A percentile compares a stretch with the other conserved stretches of the same genome.
These are phyloP conservation scores for Thunnus albacares DNA, from an alignment of 2,797 vertebrate species.

Conservation along the genomic window DNA sequence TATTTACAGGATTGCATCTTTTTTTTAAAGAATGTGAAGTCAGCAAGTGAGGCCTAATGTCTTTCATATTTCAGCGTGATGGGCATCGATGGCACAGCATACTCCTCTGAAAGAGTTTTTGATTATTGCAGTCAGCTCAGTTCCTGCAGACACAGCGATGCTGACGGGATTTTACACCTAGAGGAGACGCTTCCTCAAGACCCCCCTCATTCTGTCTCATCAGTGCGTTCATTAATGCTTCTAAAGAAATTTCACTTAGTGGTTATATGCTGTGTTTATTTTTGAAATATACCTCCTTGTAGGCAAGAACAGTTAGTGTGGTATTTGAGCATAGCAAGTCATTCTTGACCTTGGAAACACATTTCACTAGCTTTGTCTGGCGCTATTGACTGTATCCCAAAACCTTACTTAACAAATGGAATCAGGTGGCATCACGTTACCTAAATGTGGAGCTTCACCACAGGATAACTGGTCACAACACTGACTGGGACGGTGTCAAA, in stretches of 20 bases:
- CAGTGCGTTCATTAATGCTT: not conserved
- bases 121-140: conserved; percentile 43
- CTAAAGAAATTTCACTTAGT: not conserved
- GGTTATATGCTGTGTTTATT: conserved; percentile 2
- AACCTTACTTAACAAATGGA: no score
- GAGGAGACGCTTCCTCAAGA: conserved; percentile 3
- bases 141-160: conserved; percentile 43
- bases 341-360: not conserved
- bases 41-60: conserved; percentile 77
- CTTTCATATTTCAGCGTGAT: conserved; percentile 83
- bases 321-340: not conserved
- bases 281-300: not conserved
- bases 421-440: no score
- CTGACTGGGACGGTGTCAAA: no score
- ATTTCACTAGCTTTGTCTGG: not conserved
- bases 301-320: not conserved
- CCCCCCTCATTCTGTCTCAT: not conserved
- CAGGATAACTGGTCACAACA: not conserved
- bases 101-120: conserved; percentile 24
- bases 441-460: no score
- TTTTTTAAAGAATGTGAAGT: conserved; percentile 79
- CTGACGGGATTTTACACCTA: conserved; percentile 6
- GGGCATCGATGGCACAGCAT: conserved; percentile 46
- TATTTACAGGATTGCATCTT: conserved; percentile 64
- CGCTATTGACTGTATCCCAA: not conserved